Conservation (phyloP, 2,113 vertebrate species). For the Vombatus ursinus region DNA sequence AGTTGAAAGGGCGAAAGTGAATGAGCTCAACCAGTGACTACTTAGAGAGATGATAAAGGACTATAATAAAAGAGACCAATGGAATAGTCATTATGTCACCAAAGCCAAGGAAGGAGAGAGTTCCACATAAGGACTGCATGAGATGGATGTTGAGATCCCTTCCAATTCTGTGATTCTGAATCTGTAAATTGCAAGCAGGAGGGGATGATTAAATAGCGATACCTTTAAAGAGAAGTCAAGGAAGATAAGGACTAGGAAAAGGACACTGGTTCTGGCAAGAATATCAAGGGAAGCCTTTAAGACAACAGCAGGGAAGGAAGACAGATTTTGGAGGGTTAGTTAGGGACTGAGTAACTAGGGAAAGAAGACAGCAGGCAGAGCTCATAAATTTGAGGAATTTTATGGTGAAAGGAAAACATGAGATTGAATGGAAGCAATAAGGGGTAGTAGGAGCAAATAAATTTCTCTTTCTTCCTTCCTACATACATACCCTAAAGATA, state of each 20-base stretch:
- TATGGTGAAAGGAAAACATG: not conserved
- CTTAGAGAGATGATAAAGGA: not conserved
- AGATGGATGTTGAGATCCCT: not conserved
- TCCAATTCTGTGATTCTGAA: not conserved
- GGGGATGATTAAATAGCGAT: not conserved
- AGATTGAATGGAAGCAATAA: conserved; percentile 11
- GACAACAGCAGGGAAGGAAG: conserved; percentile 23
- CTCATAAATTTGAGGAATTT: not conserved
- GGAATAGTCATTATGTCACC: not conserved
- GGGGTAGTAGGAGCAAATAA: not conserved
- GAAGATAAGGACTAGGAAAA: not conserved
- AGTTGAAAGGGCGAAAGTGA: not conserved
- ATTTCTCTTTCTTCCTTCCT: not conserved
- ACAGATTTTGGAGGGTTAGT: conserved; percentile 3
- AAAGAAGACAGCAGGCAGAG: not conserved
- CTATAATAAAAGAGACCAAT: too few species aligned
- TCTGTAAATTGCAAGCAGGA: not conserved
- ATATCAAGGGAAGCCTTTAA: not conserved
- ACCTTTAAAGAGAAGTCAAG: not conserved
- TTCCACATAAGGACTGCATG: not conserved
- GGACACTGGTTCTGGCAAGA: not conserved
- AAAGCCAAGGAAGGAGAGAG: not conserved
- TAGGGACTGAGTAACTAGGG: not conserved
- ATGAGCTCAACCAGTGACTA: not conserved
- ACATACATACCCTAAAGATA: not conserved